Evolutionary conservation across 53 echinoderm and acorn worm genomes (phyloP).

Genomic region (Holothuria leucospilota): DNA sequence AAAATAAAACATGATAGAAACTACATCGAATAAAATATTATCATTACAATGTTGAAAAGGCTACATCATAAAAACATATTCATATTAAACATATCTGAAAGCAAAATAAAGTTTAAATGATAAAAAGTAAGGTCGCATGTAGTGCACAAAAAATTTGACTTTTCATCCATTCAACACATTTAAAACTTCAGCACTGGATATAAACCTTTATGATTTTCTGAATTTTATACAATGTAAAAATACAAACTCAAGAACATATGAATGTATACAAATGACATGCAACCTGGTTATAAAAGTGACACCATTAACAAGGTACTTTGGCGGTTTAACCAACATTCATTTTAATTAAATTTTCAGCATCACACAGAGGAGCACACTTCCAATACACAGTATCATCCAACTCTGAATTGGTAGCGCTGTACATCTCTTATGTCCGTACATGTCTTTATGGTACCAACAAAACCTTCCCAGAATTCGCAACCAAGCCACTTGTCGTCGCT

Average conservation of each 20-base stretch:
- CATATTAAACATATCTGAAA: no score
- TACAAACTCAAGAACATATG: background rate
- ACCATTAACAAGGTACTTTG: background rate
- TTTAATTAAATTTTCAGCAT: background rate
- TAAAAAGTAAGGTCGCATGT: no score
- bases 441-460: background rate
- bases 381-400: background rate
- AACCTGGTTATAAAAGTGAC: background rate
- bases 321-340: background rate
- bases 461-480: background rate
- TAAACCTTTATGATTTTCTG: no score
- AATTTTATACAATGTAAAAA: no score
- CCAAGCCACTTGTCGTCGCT: background rate
- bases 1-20: background rate
- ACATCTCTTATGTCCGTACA: slow-evolving; percentile 23
- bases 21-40: no score
- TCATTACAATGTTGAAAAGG: no score
- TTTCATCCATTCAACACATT: background rate
- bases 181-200: background rate
- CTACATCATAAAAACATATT: no score
- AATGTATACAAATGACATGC: background rate
- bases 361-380: background rate
- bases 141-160: no score
- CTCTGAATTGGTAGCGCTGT: background rate
- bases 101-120: no score